Conservation (phyloP, 1,140 invertebrate genomes). For the Andricus grossulariae region DNA sequence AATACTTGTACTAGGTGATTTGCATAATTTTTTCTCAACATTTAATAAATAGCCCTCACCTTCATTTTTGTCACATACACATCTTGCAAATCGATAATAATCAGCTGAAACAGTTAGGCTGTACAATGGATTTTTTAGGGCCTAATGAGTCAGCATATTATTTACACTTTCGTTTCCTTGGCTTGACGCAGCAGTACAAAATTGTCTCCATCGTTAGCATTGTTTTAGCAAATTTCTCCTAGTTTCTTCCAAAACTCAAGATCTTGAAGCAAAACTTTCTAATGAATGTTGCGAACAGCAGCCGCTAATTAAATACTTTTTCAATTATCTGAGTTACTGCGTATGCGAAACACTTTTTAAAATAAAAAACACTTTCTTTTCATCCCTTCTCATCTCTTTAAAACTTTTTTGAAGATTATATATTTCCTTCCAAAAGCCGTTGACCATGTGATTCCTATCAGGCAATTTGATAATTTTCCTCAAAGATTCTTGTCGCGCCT, state of each 20-base stretch:
- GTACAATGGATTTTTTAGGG: slow-evolving; percentile 52
- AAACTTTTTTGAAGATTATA: background rate
- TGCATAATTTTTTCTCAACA: background rate
- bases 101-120: slow-evolving; percentile 48
- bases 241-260: slow-evolving; percentile 41
- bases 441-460: slow-evolving; percentile 21
- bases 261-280: slow-evolving; percentile 43
- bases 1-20: background rate
- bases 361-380: slow-evolving; percentile 27
- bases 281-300: background rate
- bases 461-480: slow-evolving; percentile 20
- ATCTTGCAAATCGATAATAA: slow-evolving; percentile 44
- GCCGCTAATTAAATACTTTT: slow-evolving; percentile 1
- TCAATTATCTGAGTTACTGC: slow-evolving; percentile 14
- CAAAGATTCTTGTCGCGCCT: slow-evolving; percentile 1
- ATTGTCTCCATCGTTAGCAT: slow-evolving; percentile 50
- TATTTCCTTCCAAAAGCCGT: slow-evolving; percentile 24
- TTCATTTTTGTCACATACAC: slow-evolving; percentile 49
- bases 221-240: slow-evolving; percentile 47
- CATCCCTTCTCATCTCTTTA: slow-evolving; percentile 28
- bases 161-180: slow-evolving; percentile 56
- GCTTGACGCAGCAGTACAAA: slow-evolving; percentile 52
- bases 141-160: slow-evolving; percentile 50
- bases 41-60: slow-evolving; percentile 38
- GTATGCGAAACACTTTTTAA: slow-evolving; percentile 34